Evolutionary conservation across 2,888 invertebrate genomes (phyloP).

Genomic region (Onthophagus sagittarius): DNA sequence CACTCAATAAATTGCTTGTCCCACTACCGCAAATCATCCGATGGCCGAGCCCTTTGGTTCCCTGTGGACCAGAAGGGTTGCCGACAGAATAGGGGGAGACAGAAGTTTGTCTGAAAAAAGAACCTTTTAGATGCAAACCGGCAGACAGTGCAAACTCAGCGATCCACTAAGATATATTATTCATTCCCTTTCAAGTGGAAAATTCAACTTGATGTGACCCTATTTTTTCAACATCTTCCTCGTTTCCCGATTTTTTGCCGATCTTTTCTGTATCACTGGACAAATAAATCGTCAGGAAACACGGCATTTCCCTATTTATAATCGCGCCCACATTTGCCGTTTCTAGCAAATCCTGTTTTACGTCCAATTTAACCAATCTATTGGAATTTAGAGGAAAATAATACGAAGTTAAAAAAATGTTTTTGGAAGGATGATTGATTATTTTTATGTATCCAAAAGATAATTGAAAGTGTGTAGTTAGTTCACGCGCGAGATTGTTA

Average conservation of each 20-base stretch:
- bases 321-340: not conserved
- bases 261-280: not conserved
- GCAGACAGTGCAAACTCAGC: constrained; percentile 13
- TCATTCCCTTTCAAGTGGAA: constrained; percentile 8
- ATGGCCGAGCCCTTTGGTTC: not conserved
- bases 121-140: constrained; percentile 6
- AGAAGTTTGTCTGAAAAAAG: constrained; percentile 1
- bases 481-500: not conserved
- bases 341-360: not conserved
- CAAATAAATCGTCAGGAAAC: constrained; percentile 8
- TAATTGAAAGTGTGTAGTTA: no score
- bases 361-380: not conserved
- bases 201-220: constrained; percentile 1
- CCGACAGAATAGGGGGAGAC: not conserved
- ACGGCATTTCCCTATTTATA: not conserved
- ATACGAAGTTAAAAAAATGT: no score
- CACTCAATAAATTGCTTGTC: constrained; percentile 15
- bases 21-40: constrained; percentile 7
- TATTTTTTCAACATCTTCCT: not conserved
- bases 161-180: constrained; percentile 8
- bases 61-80: constrained; percentile 9
- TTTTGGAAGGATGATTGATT: no score
- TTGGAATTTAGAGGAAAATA: not conserved
- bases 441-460: no score
- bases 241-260: not conserved